Evolutionary conservation across 2,888 invertebrate genomes (phyloP), one percentile per base, ranked within the genome.

Genomic region (Crematogaster levior): DNA sequence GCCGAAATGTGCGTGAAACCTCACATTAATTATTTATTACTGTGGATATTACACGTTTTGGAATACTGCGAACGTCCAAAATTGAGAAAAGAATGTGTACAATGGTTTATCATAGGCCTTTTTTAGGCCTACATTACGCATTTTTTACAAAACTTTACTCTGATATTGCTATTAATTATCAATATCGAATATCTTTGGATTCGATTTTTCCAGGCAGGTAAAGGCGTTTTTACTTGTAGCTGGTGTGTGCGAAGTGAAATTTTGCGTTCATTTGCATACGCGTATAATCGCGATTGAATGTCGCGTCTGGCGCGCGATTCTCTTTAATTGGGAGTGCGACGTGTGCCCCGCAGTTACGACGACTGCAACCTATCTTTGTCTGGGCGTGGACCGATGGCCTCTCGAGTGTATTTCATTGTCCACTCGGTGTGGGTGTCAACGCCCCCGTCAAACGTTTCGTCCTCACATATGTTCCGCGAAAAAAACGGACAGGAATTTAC

Each of bases 401-500:
- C 85, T 85, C 85, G 79, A 65, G 68, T 74, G 83, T 85, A 87
- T 90, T 89, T 90, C 91, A 93, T 92, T 92, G 93, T 93, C 91
- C 92, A 86, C 75, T 61, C 82, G 74, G 66, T 74, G 88, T 88
- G 93, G 93, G 92, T 93, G 93, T 93, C 93, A 93, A 91, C 91
- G 93, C 93, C 93, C 93, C 93, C 93, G 93, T 93, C 92, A 86
- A 88, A 89, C 84, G 70, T 87, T 89, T 81, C 58, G 82, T 85
- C 87, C 83, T 83, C 86, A 85, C 89, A 83, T 37, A 88, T 75
- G 84, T 82, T 61, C 83, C 73, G 84, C 66, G 46, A 58, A 74
- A 81, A 70, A 58, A 84, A 65, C 40, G 7, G 30, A 75, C 75
- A 4, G 56, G 61, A 53, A 66, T 79, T 83, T 58, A 73, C 73